Evolutionary conservation across 2,113 vertebrate genomes (phyloP).

Genomic region (Toxotes jaculatrix): DNA sequence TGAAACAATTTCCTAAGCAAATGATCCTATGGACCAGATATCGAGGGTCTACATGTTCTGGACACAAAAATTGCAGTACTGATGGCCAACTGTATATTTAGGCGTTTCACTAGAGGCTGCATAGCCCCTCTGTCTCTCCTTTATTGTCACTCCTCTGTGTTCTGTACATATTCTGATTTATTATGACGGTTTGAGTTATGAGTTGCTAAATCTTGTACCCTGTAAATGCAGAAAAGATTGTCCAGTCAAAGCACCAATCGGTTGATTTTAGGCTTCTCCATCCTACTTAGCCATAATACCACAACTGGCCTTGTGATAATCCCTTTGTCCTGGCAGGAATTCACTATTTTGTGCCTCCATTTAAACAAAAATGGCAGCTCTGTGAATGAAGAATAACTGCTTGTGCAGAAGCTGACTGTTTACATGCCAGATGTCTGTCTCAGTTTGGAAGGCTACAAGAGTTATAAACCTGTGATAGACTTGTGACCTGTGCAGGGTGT

Average conservation of each 20-base stretch:
- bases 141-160: not conserved
- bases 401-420: slow-evolving; percentile 42
- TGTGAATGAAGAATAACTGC: slow-evolving; percentile 28
- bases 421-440: slow-evolving; percentile 56
- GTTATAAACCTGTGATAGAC: slow-evolving; percentile 28
- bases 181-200: not conserved
- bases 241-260: slow-evolving; percentile 15
- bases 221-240: slow-evolving; percentile 38
- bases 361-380: slow-evolving; percentile 53
- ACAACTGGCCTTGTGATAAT: slow-evolving; percentile 51
- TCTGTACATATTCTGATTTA: not conserved
- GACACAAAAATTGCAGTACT: slow-evolving; percentile 43
- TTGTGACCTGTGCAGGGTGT: too few species aligned
- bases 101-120: not conserved
- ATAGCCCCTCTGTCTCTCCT: not conserved
- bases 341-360: slow-evolving; percentile 24
- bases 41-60: slow-evolving; percentile 39
- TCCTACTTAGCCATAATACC: slow-evolving; percentile 47
- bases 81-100: not conserved
- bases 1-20: slow-evolving; percentile 66
- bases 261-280: slow-evolving; percentile 55
- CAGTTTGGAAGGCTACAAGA: slow-evolving; percentile 33
- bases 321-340: slow-evolving; percentile 22
- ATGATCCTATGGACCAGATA: slow-evolving; percentile 53
- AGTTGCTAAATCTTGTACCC: slow-evolving; percentile 14